A percentile compares a stretch with the other conserved stretches of the same genome.
These are phyloP conservation scores for Harmothoe impar DNA, from an alignment of 2,888 invertebrate species.

Conservation along the genomic window DNA sequence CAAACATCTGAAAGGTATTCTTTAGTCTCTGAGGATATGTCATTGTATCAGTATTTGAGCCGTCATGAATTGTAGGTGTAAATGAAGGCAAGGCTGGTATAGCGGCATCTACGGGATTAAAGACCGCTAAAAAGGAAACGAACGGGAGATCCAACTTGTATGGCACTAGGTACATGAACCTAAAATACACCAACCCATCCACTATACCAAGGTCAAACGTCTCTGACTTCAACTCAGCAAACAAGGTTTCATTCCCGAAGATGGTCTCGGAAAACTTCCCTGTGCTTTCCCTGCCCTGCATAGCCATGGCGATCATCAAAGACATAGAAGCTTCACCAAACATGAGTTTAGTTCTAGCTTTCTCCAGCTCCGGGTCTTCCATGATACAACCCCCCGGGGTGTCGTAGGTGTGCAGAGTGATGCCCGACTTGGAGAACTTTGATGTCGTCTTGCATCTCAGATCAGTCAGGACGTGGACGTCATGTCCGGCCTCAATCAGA, in stretches of 20 bases:
- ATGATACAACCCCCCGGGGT: not conserved
- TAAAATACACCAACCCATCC: not conserved
- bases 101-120: not conserved
- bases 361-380: not conserved
- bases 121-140: not conserved
- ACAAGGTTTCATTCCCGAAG: not conserved
- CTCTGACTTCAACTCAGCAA: not conserved
- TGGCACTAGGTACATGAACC: not conserved
- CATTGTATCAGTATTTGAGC: not conserved
- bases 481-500: not conserved
- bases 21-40: not conserved
- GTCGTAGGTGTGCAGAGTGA: not conserved
- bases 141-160: slow-evolving; percentile 18
- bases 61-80: not conserved
- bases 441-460: not conserved
- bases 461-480: not conserved
- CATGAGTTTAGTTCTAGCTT: not conserved
- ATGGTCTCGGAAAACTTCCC: not conserved
- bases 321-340: not conserved
- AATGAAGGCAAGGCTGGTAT: slow-evolving; percentile 22
- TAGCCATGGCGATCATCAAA: not conserved
- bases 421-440: not conserved
- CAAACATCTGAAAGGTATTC: not conserved
- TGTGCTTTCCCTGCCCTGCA: not conserved
- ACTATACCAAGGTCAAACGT: not conserved